Evolutionary conservation across 2,113 vertebrate genomes (phyloP), one percentile per base, ranked within the genome.

Genomic region (Anoplopoma fimbria): DNA sequence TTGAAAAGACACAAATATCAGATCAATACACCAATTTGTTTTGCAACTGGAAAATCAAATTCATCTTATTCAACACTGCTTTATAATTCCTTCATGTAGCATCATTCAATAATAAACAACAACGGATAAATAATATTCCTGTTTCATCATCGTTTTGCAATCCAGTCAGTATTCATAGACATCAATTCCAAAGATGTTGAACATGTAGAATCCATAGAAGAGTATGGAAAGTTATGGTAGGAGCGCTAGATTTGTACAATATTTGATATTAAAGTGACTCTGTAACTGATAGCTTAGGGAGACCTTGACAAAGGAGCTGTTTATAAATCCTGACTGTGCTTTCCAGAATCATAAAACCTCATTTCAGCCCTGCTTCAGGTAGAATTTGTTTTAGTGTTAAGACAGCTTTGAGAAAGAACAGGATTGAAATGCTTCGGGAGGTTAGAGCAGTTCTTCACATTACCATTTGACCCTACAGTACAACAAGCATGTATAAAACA

Each of bases 401-500:
- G 27, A 36, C 38, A 77, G 67, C 47, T 88, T 29, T 53, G 58
- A 74, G 61, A 70, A 51, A 72, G 21, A 64, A 87, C 36, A 82
- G 19, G 42, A 64, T 75, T 69, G 47, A 88, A 87, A 85, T 60
- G 42, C 15, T 47, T 8, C 10, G 58, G 70, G 70, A 58, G 49
- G 68, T 77, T 77, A 13, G 27, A 62, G 88, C 80, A 53, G 77
- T 75, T 70, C 62, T 86, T 86, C 84, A 89, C 83, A 79, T 87
- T 85, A 88, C 74, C 81, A 79, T 90, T 84, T 89, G 79, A 91
- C 70, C 84, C 88, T 78, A 91, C 90, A 90, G 86, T 92, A 93
- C 86, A 76, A 88, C 70, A 85, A 93, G 89, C 91, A 93, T 73
- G 81, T 86, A 88, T 89, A 88, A 92, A 93, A 90, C 88, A 92